Base-by-base conservation (phyloP, 23 tunicate genomes). In the Halocynthia aurantium region DNA sequence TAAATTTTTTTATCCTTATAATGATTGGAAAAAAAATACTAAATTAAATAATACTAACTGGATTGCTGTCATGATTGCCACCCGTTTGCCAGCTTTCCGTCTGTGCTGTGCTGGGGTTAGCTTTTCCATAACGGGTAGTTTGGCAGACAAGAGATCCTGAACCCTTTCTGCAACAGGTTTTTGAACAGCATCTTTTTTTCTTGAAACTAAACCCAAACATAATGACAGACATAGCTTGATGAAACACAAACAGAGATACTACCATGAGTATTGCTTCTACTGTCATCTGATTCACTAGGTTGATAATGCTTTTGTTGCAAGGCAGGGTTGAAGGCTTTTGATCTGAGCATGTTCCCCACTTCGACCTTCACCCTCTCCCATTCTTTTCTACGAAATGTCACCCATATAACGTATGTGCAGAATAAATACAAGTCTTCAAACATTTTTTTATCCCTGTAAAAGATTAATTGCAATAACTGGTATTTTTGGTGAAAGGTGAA, bases 311-410 rank as follows among this genome's bases (percentile, higher is more conserved):
- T 54, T 44, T 77, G 81, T 6, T 85, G 57, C 50, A 83, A 64
- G 7, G 87, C 84, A 57, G 96, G 96, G 61, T 89, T 89, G 60
- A 65, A 89, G 50, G 76, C 81, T 58, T 83, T 76, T n/a, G 96
- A 89, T 57, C 96, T 67, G 63, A 89, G 88, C 96, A 89, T 89
- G 57, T 89, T 82, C 50, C 96, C 96, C 8, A 89, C 80, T 71
- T 89, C 96, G n/a, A 72, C 67, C 8, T 66, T 80, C 12, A 89
- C 81, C 8, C 72, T 72, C 11, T 67, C 80, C 54, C 50, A 89
- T 51, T 89, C 96, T 22, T 80, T 81, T 40, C 96, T 75, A 10
- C 88, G 84, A 52, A 83, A 89, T 52, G 96, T 89, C 0, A 89
- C 55, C 85, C 87, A 84, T 7, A 89, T 72, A 22, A 84, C 63